phyloP scores from a whole-genome alignment of 2,888 invertebrate species.

The Ormyrus nitidulus region DNA sequence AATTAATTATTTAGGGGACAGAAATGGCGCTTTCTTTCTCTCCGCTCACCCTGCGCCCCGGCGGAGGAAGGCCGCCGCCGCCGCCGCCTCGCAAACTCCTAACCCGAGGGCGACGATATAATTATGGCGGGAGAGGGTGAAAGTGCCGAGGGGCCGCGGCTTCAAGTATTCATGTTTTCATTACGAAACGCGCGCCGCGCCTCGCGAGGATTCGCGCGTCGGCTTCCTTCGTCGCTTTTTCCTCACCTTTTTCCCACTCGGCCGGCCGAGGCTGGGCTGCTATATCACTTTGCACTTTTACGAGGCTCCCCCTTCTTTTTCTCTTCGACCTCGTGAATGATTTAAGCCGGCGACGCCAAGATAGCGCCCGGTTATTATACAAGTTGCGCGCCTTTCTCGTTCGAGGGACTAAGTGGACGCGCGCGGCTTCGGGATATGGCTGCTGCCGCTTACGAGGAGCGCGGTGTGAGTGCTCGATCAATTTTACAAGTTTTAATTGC shows the following conservation, averaged over 20 bases:
- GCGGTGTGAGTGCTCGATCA: too few relatives aligned
- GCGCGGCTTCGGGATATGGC: too few relatives aligned
- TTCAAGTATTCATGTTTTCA: slow-evolving; percentile 76
- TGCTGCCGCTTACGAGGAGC: too few relatives aligned
- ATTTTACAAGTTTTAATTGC: too few relatives aligned
- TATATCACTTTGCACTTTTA: neutral
- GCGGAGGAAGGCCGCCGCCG: slow-evolving; percentile 12
- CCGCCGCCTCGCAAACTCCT: slow-evolving; percentile 46
- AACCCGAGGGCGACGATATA: slow-evolving; percentile 74
- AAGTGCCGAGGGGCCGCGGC: slow-evolving; percentile 57
- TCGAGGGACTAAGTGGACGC: too few relatives aligned
- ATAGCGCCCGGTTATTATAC: too few relatives aligned
- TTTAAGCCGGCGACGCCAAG: neutral
- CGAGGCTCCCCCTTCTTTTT: too few relatives aligned
- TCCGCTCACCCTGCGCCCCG: slow-evolving; percentile 42
- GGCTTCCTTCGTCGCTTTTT: neutral
- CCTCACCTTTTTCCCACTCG: neutral
- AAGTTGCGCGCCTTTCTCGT: too few relatives aligned
- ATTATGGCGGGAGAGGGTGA: slow-evolving; percentile 71
- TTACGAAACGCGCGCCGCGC: slow-evolving; percentile 64
- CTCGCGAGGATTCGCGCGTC: neutral
- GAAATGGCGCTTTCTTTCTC: slow-evolving; percentile 72
- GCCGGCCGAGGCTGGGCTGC: neutral
- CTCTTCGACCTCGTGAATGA: neutral
- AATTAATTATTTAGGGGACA: slow-evolving; percentile 76